Evolutionary conservation across 30 jellyfish, hydroid and myxozoan species (phyloP), one percentile per base, ranked within the genome.

Genomic region (Aurelia sp.): DNA sequence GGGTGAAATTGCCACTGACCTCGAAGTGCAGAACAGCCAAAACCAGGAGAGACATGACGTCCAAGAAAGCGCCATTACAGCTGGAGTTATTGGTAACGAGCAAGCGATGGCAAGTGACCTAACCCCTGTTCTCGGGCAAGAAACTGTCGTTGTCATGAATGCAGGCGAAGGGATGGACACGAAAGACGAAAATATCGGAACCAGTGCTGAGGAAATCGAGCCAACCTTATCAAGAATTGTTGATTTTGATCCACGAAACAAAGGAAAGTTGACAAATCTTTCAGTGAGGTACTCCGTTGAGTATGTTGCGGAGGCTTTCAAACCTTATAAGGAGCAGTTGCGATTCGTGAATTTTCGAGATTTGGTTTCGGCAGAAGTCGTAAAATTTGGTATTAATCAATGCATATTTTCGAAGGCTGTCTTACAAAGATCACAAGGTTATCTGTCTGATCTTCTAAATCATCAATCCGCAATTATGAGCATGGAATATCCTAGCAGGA

Each of bases 351-450:
- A 62, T 67, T 79, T 77, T 72, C 69, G 79, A 74, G 88, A 78
- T 44, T 58, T 88, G 57, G 97, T 95, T 15, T 50, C 92, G 17
- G 53, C 83, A 8, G 99, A 95, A 72, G 86, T 95, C 30, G 55
- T 72, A 8, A 63, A 51, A 2, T 89, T 84, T 35, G 93, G 92
- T 9, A 95, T 95, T 62, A 95, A 85, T 81, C 99, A 95, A 71
- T 68, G 92, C 53, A 86, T 95, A 44, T 95, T 95, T 66, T 90
- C 99, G 17, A 84, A 75, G 61, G 83, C 94, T 44, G 97, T 86
- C 1, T 85, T 95, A 38, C 86, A 79, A 19, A 84, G 92, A 72
- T 61, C 99, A 5, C 99, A 95, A 60, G 99, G 99, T 41, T 95
- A 95, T 58, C 82, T 95, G 38, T 95, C 99, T 5, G 99, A 95